Percentiles rank a stretch among this genome's conserved stretches.
These are phyloP conservation scores for Cricetomys ansorgei DNA, from an alignment of 2,113 vertebrate species.

Conservation along the genomic window DNA sequence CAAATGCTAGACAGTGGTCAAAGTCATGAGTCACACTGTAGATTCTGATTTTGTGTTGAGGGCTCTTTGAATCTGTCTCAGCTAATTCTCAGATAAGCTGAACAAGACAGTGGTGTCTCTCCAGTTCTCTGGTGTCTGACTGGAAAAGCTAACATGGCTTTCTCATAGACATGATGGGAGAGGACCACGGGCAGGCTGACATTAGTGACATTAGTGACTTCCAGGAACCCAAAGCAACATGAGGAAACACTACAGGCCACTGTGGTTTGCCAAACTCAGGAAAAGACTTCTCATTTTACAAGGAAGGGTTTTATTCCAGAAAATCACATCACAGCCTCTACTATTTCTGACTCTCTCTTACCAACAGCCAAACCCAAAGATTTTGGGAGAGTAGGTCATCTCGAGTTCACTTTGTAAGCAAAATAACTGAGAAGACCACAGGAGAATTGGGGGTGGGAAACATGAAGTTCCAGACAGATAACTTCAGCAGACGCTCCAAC, in stretches of 20 bases:
- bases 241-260: neutral
- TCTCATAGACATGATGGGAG: neutral
- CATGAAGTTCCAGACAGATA: neutral
- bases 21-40: neutral
- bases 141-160: neutral
- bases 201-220: neutral
- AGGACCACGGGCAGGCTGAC: neutral
- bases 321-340: slow-evolving; percentile 2
- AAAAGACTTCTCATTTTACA: slow-evolving; percentile 22
- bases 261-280: neutral
- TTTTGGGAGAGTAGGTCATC: neutral
- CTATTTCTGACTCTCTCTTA: slow-evolving; percentile 9
- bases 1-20: neutral
- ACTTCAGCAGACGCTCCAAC: too few species aligned
- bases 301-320: slow-evolving; percentile 27
- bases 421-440: neutral
- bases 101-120: neutral
- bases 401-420: neutral
- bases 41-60: neutral
- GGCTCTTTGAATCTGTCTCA: neutral
- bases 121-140: neutral
- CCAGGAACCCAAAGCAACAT: neutral
- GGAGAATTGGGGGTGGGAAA: neutral
- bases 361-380: neutral
- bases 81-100: neutral